Conservation (phyloP, 2,797 vertebrate species). For the Lycodopsis pacificus region DNA sequence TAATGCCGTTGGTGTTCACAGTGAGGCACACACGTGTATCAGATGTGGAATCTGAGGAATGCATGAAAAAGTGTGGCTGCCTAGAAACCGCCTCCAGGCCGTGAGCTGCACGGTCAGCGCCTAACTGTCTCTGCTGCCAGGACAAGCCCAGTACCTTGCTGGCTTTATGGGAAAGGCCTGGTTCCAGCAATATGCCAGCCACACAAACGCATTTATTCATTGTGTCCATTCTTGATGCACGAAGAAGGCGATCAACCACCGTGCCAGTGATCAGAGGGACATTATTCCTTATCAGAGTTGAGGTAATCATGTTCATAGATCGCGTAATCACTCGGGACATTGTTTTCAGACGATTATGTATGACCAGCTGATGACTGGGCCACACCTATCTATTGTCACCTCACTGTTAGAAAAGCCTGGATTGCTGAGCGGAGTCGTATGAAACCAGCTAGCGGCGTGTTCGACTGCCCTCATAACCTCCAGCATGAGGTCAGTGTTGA, state of each 20-base stretch:
- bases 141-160: constrained; percentile 31
- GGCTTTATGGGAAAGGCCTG: constrained; percentile 43
- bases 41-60: constrained; percentile 77
- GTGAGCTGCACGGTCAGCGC: constrained; percentile 49
- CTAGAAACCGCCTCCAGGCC: constrained; percentile 59
- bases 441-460: constrained; percentile 4
- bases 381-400: constrained; percentile 12
- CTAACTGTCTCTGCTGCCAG: constrained; percentile 43
- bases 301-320: neutral
- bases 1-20: constrained; percentile 15
- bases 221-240: neutral
- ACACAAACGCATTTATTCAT: neutral
- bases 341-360: constrained; percentile 12
- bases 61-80: constrained; percentile 55
- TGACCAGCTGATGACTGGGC: constrained; percentile 2
- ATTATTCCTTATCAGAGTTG: neutral
- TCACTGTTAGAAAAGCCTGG: constrained; percentile 11
- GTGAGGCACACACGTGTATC: constrained; percentile 23
- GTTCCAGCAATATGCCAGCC: constrained; percentile 46
- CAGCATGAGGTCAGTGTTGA: constrained; percentile 38
- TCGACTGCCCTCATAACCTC: constrained; percentile 38
- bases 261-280: neutral
- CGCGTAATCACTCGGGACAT: neutral
- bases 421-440: constrained; percentile 22
- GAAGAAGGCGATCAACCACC: neutral